Evolutionary conservation across 2,113 vertebrate genomes (phyloP).

Genomic region (Indri indri): DNA sequence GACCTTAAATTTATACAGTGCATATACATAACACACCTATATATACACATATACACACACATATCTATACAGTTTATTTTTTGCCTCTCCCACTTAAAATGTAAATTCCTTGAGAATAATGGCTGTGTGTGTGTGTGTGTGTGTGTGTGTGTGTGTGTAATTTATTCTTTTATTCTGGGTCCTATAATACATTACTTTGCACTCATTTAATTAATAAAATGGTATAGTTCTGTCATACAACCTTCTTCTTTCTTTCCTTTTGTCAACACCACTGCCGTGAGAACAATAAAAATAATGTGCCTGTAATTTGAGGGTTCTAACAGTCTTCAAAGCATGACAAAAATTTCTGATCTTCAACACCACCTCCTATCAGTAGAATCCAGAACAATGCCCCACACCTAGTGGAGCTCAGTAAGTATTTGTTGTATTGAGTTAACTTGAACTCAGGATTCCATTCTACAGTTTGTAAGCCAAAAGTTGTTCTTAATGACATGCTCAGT

Average conservation of each 20-base stretch:
- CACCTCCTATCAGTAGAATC: neutral
- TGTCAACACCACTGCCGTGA: neutral
- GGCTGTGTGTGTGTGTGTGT: neutral
- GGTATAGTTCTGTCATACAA: neutral
- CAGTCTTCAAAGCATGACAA: neutral
- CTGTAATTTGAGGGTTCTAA: neutral
- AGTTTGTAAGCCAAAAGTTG: neutral
- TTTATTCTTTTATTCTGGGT: neutral
- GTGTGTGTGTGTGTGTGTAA: neutral
- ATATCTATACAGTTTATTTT: neutral
- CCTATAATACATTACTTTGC: neutral
- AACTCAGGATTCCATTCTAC: neutral
- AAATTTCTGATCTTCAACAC: neutral
- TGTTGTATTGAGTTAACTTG: neutral
- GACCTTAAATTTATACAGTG: neutral
- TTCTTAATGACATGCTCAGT: neutral
- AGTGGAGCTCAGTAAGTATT: neutral
- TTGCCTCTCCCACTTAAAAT: neutral
- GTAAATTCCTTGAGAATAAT: neutral
- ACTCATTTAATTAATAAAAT: neutral
- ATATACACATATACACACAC: neutral
- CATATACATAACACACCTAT: neutral
- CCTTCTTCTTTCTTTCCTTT: neutral
- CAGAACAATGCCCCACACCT: accelerated
- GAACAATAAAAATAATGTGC: neutral